Base-by-base conservation (phyloP, 2,113 vertebrate genomes). In the Rhagologus leucostigma region DNA sequence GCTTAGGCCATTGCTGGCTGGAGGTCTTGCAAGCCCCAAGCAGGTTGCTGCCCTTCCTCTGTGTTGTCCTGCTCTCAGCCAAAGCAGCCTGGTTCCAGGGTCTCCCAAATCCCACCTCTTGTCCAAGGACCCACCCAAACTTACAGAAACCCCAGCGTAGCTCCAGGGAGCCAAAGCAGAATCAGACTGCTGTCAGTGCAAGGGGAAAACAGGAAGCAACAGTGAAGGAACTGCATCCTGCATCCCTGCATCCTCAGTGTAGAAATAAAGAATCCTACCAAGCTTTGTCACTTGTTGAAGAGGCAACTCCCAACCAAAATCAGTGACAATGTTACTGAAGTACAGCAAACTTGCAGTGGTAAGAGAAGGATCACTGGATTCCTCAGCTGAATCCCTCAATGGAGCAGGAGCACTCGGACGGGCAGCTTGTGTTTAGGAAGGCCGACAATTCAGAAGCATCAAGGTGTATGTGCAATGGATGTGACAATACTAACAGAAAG, bases 331-430 rank as follows among this genome's bases (percentile, higher is more conserved):
- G 44, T 59, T 64, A 59, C 8, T 23, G 27, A 55, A 89, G 42
- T 21, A 81, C 65, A 89, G 68, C 32, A 77, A 89, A 41, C 3
- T 64, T 71, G n/a, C 33, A 79, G 9, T 8, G 42, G 30, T 46
- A 59, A 63, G 41, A 57, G 39, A 56, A 50, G 24, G 18, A 47
- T 42, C 24, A 17, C 5, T 27, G 22, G 22, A 53, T 32, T 55
- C 49, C 39, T 55, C 71, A 63, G 22, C 52, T 70, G 47, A 77
- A 78, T 49, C 42, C 24, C 1, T 4, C 15, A 18, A 7, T 57
- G 27, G 23, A 69, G 18, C 3, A 7, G 33, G 44, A 70, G n/a
- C 7, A 68, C 46, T 17, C 0, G 0, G 30, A 47, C 0, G 2
- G 37, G 32, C 17, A 89, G 37, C 39, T 27, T 0, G 0, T 4